phyloP scores from a whole-genome alignment of 2,113 vertebrate genomes.

The Psephotus haematonotus region DNA sequence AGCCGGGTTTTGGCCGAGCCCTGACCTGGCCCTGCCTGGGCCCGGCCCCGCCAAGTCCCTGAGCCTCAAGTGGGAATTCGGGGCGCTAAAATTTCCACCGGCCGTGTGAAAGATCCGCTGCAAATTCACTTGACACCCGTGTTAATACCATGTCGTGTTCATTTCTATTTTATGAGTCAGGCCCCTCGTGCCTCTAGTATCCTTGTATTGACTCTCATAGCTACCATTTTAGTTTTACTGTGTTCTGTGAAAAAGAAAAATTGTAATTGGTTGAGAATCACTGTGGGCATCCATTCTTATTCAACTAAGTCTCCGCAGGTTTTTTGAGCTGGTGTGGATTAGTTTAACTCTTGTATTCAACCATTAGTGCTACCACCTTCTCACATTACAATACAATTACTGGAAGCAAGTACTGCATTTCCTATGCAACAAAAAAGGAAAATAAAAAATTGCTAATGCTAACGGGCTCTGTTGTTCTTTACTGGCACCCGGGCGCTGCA shows the following conservation, averaged over 20 bases:
- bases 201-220: slow-evolving; percentile 89
- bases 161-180: slow-evolving; percentile 79
- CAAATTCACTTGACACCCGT: slow-evolving; percentile 72
- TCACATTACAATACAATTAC: slow-evolving; percentile 94
- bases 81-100: slow-evolving; percentile 40
- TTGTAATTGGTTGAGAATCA: slow-evolving; percentile 90
- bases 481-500: background rate
- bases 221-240: slow-evolving; percentile 83
- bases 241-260: slow-evolving; percentile 86
- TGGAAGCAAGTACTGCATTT: slow-evolving; percentile 99
- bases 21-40: background rate
- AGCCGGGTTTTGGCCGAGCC: background rate
- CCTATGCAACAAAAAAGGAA: slow-evolving; percentile 98
- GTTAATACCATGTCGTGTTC: slow-evolving; percentile 79
- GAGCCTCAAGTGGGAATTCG: background rate
- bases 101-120: slow-evolving; percentile 62
- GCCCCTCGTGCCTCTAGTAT: slow-evolving; percentile 95
- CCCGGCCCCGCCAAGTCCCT: slow-evolving; percentile 32
- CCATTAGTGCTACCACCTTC: slow-evolving; percentile 92
- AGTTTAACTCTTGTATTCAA: slow-evolving; percentile 89
- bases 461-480: slow-evolving; percentile 62
- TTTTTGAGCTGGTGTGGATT: slow-evolving; percentile 88
- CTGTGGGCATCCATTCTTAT: slow-evolving; percentile 89
- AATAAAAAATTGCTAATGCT: slow-evolving; percentile 99
- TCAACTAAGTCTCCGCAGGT: slow-evolving; percentile 87